Conservation (phyloP, 2,888 invertebrate species). For the Heteromurus nitidus region DNA sequence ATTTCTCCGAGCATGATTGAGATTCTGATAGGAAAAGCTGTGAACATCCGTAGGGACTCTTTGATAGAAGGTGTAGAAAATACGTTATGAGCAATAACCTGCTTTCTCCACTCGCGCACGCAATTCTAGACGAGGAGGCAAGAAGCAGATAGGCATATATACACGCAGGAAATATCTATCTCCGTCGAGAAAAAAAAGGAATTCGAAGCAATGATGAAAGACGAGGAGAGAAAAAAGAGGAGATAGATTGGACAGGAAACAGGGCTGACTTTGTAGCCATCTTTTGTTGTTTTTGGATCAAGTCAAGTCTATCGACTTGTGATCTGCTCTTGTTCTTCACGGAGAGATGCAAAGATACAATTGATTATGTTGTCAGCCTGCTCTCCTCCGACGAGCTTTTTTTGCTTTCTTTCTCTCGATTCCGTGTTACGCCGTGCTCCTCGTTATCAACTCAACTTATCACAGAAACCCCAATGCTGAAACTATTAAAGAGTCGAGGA, state of each 20-base stretch:
- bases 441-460: background rate
- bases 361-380: conserved; percentile 21
- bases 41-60: conserved; percentile 57
- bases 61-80: conserved; percentile 58
- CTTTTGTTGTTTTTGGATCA: conserved; percentile 29
- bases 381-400: background rate
- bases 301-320: conserved; percentile 17
- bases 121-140: background rate
- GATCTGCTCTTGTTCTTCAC: background rate
- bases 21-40: conserved; percentile 60
- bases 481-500: background rate
- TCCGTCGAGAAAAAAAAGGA: background rate
- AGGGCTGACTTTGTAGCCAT: conserved; percentile 27
- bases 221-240: conserved; percentile 14
- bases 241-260: conserved; percentile 47
- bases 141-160: background rate
- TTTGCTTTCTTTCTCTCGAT: too few species aligned
- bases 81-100: conserved; percentile 61
- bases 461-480: background rate
- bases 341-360: conserved; percentile 24
- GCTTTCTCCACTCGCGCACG: conserved; percentile 30
- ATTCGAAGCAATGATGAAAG: background rate
- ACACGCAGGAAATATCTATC: background rate
- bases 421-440: background rate
- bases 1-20: conserved; percentile 62